Conservation (phyloP, 1,140 invertebrate species). For the Chironomus striatipennis region DNA sequence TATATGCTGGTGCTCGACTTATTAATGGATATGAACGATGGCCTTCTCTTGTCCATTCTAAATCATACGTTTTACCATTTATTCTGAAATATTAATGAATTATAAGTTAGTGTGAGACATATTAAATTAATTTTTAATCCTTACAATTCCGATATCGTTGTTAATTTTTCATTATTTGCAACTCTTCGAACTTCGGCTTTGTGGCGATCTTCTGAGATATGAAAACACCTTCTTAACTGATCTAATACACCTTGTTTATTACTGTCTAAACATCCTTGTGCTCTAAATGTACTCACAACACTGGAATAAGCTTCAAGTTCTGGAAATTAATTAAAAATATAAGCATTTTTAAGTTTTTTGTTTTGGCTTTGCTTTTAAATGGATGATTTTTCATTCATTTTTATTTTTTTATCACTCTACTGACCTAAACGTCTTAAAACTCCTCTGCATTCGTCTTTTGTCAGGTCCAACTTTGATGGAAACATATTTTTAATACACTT, state of each 20-base stretch:
- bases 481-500: conserved; percentile 47
- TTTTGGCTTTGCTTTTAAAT: background rate
- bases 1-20: conserved; percentile 70
- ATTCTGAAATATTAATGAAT: conserved; percentile 49
- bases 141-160: conserved; percentile 81
- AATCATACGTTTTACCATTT: conserved; percentile 65
- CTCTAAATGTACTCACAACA: conserved; percentile 80
- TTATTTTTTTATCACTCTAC: conserved; percentile 31
- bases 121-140: conserved; percentile 39
- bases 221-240: conserved; percentile 69
- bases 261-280: conserved; percentile 76
- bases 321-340: conserved; percentile 42
- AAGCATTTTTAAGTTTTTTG: conserved; percentile 26
- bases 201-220: conserved; percentile 82
- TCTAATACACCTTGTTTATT: conserved; percentile 76
- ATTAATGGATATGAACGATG: conserved; percentile 69
- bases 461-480: conserved; percentile 64
- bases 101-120: conserved; percentile 28
- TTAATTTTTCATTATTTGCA: conserved; percentile 81
- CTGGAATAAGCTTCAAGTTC: conserved; percentile 86
- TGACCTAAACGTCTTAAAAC: conserved; percentile 75
- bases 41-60: conserved; percentile 82
- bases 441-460: conserved; percentile 75
- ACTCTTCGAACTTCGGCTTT: conserved; percentile 81
- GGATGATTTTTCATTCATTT: conserved; percentile 15